Evolutionary conservation across 2,888 invertebrate genomes (phyloP), one percentile per base, ranked within the genome.

Genomic region (Geotrupes spiniger): DNA sequence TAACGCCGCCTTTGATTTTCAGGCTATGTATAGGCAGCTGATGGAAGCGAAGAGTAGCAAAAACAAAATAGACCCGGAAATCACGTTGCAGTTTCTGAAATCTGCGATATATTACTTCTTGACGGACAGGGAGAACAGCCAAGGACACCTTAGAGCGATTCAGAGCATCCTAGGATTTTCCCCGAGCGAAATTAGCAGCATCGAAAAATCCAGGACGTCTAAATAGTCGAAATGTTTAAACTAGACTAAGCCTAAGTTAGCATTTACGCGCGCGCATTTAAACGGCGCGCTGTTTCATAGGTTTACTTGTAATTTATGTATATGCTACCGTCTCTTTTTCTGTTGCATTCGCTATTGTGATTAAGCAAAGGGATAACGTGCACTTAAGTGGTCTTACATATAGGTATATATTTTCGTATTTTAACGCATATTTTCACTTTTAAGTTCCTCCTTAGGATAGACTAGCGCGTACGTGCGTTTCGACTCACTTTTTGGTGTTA

Each of bases 61-160:
- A 71, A 81, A 80, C 58, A 81, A 80, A 59, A 83, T 89, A 47
- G 92, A 93, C 75, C 91, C 93, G n/a, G 91, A 92, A 74, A 87
- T 93, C 57, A 92, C 92, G 12, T 76, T 94, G 65, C 91, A 92
- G 73, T 94, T 94, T 76, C 80, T 94, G 54, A 93, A 92, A 74
- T 93, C 93, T 52, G 93, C 94, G 43, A 83, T 94, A 64, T 94
- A 92, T 72, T 93, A 94, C 71, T 94, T 92, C 73, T 78, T 94
- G 49, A 89, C 92, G 2, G 92, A 93, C 69, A 87, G 85, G 60
- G 92, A 93, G 69, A 92, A 92, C 67, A 87, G 88, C 45, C 87
- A 87, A 62, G 90, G 92, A 10, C 94, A 94, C 70, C 78, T 94
- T 50, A 84, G 84, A 64, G 94, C 92, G 42, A 93, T 94, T 58